These are phyloP conservation scores for Eulemur mongoz DNA, from an alignment of 2,797 vertebrate species.

Conservation along the genomic window DNA sequence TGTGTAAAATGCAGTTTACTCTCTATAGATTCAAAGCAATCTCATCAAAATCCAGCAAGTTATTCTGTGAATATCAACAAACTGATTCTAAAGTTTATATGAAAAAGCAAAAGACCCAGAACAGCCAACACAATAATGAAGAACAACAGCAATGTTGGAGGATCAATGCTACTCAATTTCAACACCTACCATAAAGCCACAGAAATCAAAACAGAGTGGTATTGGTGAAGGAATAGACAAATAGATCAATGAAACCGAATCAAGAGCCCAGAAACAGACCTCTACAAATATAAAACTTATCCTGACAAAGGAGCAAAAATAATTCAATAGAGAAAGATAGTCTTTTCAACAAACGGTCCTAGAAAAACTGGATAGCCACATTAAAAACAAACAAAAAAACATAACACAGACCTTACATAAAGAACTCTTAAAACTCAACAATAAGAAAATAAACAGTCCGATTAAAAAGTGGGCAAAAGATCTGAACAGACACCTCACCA, in stretches of 20 bases:
- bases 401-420: background rate
- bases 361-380: background rate
- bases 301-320: background rate
- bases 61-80: background rate
- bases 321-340: background rate
- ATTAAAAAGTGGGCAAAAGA: background rate
- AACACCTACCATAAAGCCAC: background rate
- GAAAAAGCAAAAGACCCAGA: constrained; percentile 15
- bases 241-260: background rate
- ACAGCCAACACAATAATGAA: background rate
- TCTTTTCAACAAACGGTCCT: background rate
- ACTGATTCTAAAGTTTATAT: background rate
- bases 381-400: background rate
- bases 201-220: background rate
- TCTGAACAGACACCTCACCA: background rate
- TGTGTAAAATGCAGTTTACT: background rate
- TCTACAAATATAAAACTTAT: background rate
- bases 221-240: background rate
- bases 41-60: background rate
- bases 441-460: background rate
- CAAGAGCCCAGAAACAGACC: background rate
- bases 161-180: background rate
- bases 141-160: background rate
- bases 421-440: background rate
- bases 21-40: background rate